Conservation (phyloP, 2,888 invertebrate genomes). For the Catocala sponsa region DNA sequence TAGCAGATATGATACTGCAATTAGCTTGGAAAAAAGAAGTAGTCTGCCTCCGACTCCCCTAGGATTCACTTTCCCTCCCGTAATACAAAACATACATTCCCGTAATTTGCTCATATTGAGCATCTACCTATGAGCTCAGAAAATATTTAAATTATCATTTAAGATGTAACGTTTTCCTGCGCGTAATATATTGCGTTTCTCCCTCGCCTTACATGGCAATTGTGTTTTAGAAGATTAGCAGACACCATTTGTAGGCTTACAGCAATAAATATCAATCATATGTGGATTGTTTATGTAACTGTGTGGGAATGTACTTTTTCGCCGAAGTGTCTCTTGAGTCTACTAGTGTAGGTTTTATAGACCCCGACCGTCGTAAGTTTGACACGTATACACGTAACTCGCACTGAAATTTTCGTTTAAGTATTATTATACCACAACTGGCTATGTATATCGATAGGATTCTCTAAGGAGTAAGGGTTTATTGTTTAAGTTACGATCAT, state of each 20-base stretch:
- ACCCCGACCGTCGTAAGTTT: conserved; percentile 12
- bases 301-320: conserved; percentile 5
- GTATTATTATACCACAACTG: background rate
- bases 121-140: conserved; percentile 49
- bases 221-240: conserved; percentile 25
- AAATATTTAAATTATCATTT: conserved; percentile 64
- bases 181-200: conserved; percentile 23
- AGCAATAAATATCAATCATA: conserved; percentile 20
- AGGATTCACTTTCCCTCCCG: conserved; percentile 56
- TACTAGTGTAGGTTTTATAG: conserved; percentile 15
- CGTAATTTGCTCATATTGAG: conserved; percentile 61
- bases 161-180: conserved; percentile 45
- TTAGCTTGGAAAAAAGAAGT: conserved; percentile 20
- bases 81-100: conserved; percentile 64
- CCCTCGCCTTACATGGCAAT: conserved; percentile 21
- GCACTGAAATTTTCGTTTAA: background rate
- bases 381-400: conserved; percentile 5
- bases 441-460: background rate
- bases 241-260: conserved; percentile 19
- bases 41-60: conserved; percentile 46
- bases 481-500: background rate
- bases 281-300: conserved; percentile 15
- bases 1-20: background rate
- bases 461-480: background rate
- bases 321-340: conserved; percentile 8